Conservation (phyloP, 2,797 vertebrate species). For the Coracias cyanogaster region DNA sequence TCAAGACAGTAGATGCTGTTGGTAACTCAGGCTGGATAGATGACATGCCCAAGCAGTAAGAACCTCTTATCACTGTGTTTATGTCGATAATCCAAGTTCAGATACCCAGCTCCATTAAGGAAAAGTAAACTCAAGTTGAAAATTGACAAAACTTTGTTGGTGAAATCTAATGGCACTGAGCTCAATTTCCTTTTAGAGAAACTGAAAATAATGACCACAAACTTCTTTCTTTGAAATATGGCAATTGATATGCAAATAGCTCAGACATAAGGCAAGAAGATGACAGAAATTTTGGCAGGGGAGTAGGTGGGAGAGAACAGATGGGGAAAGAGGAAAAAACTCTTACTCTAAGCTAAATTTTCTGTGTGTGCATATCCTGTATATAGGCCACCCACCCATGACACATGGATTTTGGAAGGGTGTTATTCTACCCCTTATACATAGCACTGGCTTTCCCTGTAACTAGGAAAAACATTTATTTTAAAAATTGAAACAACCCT, state of each 20-base stretch:
- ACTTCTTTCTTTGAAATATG: neutral
- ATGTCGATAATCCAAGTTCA: neutral
- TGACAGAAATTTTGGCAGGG: neutral
- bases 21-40: neutral
- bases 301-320: neutral
- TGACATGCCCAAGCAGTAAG: neutral
- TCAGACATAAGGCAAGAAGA: neutral
- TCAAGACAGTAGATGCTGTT: neutral
- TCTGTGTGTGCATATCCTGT: neutral
- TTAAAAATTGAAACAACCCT: conserved; percentile 70
- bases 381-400: conserved; percentile 33
- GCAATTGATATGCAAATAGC: neutral
- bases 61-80: neutral
- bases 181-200: neutral
- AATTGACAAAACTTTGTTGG: neutral
- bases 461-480: conserved; percentile 68
- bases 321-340: neutral
- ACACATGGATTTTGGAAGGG: conserved; percentile 35
- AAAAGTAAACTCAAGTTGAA: neutral
- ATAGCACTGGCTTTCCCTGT: conserved; percentile 18
- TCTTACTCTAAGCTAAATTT: neutral
- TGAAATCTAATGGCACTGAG: neutral
- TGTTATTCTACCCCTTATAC: conserved; percentile 61
- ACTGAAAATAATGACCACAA: neutral
- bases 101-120: neutral